phyloP scores from a whole-genome alignment of 2,113 vertebrate genomes.

The Mesocricetus auratus region DNA sequence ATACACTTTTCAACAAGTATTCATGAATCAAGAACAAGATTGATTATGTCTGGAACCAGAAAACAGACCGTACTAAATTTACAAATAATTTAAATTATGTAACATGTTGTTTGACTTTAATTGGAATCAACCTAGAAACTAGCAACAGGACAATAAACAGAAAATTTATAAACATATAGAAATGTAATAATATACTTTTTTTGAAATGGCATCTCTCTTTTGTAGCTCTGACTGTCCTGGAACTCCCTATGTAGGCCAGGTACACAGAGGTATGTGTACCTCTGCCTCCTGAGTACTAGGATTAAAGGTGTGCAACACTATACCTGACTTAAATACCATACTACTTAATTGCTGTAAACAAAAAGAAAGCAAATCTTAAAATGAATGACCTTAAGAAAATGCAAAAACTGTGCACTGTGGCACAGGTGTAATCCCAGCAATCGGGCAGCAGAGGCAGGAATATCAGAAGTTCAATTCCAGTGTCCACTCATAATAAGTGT shows the following conservation, averaged over 20 bases:
- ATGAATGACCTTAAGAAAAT: background rate
- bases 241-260: no score
- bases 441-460: background rate
- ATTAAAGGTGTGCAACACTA: background rate
- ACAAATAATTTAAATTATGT: background rate
- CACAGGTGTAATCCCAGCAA: no score
- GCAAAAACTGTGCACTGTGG: background rate
- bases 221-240: no score
- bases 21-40: background rate
- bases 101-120: background rate
- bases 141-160: conserved; percentile 3
- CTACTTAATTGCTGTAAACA: background rate
- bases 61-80: background rate
- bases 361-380: background rate
- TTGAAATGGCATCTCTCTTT: no score
- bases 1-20: background rate
- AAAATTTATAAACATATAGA: background rate
- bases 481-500: background rate
- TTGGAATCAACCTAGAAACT: background rate
- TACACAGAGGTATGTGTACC: no score
- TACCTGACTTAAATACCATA: background rate
- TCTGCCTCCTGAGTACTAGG: background rate
- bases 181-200: background rate
- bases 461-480: background rate
- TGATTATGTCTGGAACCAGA: background rate